These are phyloP conservation scores for Delia radicum DNA, from an alignment of 1,140 invertebrate genomes.

Conservation along the genomic window DNA sequence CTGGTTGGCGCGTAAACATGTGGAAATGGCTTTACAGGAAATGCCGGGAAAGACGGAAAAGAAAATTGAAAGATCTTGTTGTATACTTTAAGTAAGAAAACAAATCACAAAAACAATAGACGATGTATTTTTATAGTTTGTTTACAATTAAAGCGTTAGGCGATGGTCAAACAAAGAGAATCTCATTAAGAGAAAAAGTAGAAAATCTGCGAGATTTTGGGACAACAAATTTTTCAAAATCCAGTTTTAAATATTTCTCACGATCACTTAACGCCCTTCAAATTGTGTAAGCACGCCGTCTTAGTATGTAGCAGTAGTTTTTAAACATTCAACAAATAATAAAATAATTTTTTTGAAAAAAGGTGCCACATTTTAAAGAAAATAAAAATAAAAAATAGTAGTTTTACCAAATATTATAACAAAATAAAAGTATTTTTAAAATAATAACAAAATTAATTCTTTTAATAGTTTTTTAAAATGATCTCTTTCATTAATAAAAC, in stretches of 20 bases:
- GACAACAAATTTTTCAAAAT: no score
- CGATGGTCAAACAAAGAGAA: no score
- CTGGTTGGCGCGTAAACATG: slow-evolving; percentile 49
- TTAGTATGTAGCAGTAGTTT: no score
- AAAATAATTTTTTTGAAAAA: slow-evolving; percentile 5
- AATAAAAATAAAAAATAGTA: background rate
- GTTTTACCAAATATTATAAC: background rate
- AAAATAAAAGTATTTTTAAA: background rate
- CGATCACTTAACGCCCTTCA: no score
- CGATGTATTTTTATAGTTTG: no score
- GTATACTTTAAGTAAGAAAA: slow-evolving; percentile 42
- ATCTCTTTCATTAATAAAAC: slow-evolving; percentile 3
- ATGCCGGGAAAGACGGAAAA: slow-evolving; percentile 47
- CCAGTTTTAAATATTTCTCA: no score
- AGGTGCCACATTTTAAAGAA: slow-evolving; percentile 18
- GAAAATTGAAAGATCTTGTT: slow-evolving; percentile 49
- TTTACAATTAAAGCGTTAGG: no score
- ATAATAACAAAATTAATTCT: background rate
- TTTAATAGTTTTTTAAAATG: slow-evolving; percentile 5
- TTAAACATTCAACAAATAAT: no score
- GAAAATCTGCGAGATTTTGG: background rate
- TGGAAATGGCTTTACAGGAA: slow-evolving; percentile 49
- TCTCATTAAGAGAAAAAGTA: background rate
- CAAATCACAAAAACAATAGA: no score
- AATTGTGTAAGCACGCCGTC: no score